Percentiles rank a stretch among this genome's conserved stretches.
These are phyloP conservation scores for Pterocles gutturalis DNA, from an alignment of 2,113 vertebrate genomes.

Conservation along the genomic window DNA sequence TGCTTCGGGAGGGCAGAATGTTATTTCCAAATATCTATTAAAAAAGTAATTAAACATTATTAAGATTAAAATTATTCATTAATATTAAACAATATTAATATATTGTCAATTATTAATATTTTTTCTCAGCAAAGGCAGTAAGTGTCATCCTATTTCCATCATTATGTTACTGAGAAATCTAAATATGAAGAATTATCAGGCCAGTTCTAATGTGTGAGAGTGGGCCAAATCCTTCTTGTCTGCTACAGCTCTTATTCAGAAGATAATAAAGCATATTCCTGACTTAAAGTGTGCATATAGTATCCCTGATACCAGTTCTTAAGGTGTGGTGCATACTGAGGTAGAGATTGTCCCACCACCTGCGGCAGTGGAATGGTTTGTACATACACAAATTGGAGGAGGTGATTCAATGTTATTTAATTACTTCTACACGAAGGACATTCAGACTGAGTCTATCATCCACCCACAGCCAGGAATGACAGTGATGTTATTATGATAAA, in stretches of 20 bases:
- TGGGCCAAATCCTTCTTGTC: background rate
- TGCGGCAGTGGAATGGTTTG: background rate
- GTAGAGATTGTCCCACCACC: background rate
- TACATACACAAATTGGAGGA: background rate
- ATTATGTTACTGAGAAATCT: background rate
- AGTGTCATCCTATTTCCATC: background rate
- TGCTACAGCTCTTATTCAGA: background rate
- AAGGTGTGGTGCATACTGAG: background rate
- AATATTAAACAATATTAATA: background rate
- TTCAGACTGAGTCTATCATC: background rate
- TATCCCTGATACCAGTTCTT: background rate
- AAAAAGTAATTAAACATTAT: slow-evolving; percentile 12
- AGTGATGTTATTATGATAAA: background rate
- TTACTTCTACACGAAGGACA: background rate
- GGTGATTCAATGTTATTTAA: background rate
- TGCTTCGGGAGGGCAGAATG: background rate
- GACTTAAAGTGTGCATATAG: background rate
- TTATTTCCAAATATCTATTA: background rate
- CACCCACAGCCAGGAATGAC: background rate
- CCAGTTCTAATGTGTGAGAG: background rate
- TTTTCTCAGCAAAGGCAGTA: background rate
- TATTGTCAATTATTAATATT: background rate
- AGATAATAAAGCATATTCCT: background rate
- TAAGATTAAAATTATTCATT: background rate
- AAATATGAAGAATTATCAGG: background rate